A percentile compares a stretch with the other conserved stretches of the same genome.
These are phyloP conservation scores for Thumatha senex DNA, from an alignment of 2,888 invertebrate genomes.

Conservation along the genomic window DNA sequence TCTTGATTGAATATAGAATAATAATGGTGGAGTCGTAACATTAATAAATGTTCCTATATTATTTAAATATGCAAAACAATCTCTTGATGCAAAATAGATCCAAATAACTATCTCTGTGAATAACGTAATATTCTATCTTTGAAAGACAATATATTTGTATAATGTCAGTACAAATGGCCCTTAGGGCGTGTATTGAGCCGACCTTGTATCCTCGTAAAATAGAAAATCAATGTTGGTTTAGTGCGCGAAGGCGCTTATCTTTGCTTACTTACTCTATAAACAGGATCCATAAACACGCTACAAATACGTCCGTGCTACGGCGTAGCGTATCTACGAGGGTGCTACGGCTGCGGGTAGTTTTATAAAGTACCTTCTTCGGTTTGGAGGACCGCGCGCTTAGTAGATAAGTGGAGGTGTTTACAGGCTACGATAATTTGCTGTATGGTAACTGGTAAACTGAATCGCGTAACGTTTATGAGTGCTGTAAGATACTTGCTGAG, in stretches of 20 bases:
- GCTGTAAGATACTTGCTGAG: too few species aligned
- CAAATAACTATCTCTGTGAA: background rate
- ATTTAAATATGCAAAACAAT: too few species aligned
- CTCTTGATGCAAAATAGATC: too few species aligned
- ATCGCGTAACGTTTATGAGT: too few species aligned
- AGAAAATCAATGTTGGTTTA: constrained; percentile 15
- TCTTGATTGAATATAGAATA: too few species aligned
- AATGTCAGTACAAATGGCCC: background rate
- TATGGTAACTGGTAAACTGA: background rate
- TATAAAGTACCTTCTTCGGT: constrained; percentile 12
- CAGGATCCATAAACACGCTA: constrained; percentile 13
- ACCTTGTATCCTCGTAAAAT: background rate
- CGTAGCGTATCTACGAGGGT: constrained; percentile 16
- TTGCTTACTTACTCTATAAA: constrained; percentile 12
- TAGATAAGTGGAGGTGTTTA: constrained; percentile 1
- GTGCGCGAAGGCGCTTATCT: constrained; percentile 10
- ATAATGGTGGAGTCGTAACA: too few species aligned
- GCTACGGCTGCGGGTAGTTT: constrained; percentile 13
- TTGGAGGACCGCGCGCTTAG: background rate
- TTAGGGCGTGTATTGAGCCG: background rate
- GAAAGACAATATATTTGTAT: background rate
- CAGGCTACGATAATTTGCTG: background rate
- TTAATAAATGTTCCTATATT: too few species aligned
- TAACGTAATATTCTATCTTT: background rate
- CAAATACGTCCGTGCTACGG: constrained; percentile 14